A percentile compares a stretch with the other conserved stretches of the same genome.
Conservation (phyloP, 1,140 invertebrate genomes). For the Triops cancriformis region DNA sequence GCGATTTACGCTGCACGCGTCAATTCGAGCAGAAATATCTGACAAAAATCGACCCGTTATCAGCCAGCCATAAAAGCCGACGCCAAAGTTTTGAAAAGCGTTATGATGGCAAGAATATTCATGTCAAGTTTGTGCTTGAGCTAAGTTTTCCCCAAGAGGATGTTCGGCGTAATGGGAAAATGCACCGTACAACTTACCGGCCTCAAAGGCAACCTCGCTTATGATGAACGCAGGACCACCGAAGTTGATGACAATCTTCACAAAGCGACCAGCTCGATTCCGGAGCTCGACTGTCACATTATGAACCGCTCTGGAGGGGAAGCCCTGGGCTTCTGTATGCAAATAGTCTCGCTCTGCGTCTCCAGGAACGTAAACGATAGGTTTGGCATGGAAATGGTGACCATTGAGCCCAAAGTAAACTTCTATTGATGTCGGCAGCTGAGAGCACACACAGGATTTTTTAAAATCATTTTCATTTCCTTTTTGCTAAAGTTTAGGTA, state of each 20-base stretch:
- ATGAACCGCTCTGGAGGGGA: conserved; percentile 33
- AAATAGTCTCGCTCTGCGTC: conserved; percentile 32
- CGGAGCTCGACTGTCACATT: conserved; percentile 42
- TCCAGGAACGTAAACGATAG: conserved; percentile 28
- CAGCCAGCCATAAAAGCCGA: no score
- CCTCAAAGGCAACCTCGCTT: conserved; percentile 42
- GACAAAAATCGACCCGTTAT: no score
- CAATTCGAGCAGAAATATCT: neutral
- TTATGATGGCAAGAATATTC: no score
- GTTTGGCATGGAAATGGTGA: conserved; percentile 9
- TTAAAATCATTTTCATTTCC: neutral
- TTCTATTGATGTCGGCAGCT: neutral
- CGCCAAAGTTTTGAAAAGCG: no score
- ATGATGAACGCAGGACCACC: conserved; percentile 47
- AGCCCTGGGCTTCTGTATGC: conserved; percentile 29
- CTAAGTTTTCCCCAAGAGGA: no score
- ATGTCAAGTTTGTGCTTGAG: conserved; percentile 25
- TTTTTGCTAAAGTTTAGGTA: neutral
- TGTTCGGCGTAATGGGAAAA: conserved; percentile 31
- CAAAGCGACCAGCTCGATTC: conserved; percentile 41
- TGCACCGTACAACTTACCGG: conserved; percentile 29
- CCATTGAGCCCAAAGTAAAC: neutral
- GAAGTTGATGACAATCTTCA: conserved; percentile 46
- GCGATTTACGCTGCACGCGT: neutral
- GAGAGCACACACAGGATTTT: neutral